Conservation (phyloP, 2,113 vertebrate species). For the Cyphomyrus plagiostoma region DNA sequence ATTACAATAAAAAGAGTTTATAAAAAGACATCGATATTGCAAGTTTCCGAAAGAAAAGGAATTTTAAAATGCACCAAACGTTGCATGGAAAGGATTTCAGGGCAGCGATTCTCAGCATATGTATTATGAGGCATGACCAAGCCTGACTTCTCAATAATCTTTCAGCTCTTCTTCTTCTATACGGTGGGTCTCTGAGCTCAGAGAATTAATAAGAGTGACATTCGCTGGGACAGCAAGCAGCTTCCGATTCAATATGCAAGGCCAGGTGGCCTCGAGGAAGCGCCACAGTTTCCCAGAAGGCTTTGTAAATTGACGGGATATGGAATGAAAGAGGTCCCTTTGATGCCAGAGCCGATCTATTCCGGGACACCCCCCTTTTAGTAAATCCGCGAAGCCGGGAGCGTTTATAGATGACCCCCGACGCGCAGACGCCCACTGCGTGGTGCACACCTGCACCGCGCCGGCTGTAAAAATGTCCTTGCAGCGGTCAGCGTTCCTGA, state of each 20-base stretch:
- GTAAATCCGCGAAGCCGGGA: not conserved
- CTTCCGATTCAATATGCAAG: not conserved
- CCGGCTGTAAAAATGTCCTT: not conserved
- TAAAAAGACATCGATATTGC: not conserved
- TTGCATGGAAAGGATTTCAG: not conserved
- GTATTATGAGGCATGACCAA: not conserved
- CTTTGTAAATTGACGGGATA: conserved; percentile 9
- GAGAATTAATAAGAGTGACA: conserved; percentile 5
- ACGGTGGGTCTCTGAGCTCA: not conserved
- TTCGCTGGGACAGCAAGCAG: not conserved
- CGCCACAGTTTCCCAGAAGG: not conserved
- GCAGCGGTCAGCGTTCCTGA: not conserved
- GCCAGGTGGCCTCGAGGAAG: not conserved
- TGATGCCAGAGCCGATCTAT: not conserved
- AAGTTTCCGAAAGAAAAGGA: not conserved
- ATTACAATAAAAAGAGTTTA: not conserved
- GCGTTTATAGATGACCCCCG: not conserved
- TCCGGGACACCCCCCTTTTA: not conserved
- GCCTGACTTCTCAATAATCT: not conserved
- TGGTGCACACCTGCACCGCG: not conserved
- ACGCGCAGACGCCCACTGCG: not conserved
- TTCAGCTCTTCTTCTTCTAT: not conserved
- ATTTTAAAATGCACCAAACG: not conserved
- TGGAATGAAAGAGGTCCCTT: conserved; percentile 12
- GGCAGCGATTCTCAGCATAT: not conserved